Evolutionary conservation across 30 jellyfish, hydroid and myxozoan species (phyloP), one percentile per base, ranked within the genome.

Genomic region (Turritopsis rubra): DNA sequence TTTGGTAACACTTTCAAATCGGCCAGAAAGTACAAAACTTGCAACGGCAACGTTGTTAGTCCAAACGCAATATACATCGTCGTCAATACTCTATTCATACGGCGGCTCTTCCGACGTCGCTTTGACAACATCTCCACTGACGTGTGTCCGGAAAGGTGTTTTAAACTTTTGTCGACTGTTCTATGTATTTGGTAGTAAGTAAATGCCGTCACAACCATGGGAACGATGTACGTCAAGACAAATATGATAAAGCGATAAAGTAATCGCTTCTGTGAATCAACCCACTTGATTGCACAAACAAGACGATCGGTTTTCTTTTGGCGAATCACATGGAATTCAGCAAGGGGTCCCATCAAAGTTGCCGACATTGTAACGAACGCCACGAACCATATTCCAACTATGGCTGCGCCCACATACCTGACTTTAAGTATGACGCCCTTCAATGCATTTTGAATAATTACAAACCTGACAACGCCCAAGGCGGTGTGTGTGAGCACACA

Each of bases 401-500:
- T 85, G 22, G 85, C 84, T 19, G 82, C 27, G 16, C 84, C 75
- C 18, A 90, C 89, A 53, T 82, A 85, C 31, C 77, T 54, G 8
- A 78, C 65, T 21, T 75, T 53, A 28, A 90, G 30, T 71, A 18
- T 77, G 8, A 23, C 52, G 60, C 89, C 77, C 20, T 79, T 52
- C 87, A 86, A 81, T 53, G 95, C 89, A 75, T 80, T 81, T 25
- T 52, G 72, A 23, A 90, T 89, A 25, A 85, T 78, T 53, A 71
- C 81, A 84, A 80, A 83, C 9, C 97, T 91, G 24, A 76, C 82
- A 52, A 90, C 21, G 30, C 92, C 91, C 52, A 90, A 68, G 3
- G 95, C 81, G n/a, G 97, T 81, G 66, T 90, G 97, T 21, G 97
- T 90, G 66, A 90, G 66, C 16, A 90, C 95, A 1, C 95, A 90